Evolutionary conservation across 2,888 invertebrate genomes (phyloP).

Genomic region (Eucera pruinosa): DNA sequence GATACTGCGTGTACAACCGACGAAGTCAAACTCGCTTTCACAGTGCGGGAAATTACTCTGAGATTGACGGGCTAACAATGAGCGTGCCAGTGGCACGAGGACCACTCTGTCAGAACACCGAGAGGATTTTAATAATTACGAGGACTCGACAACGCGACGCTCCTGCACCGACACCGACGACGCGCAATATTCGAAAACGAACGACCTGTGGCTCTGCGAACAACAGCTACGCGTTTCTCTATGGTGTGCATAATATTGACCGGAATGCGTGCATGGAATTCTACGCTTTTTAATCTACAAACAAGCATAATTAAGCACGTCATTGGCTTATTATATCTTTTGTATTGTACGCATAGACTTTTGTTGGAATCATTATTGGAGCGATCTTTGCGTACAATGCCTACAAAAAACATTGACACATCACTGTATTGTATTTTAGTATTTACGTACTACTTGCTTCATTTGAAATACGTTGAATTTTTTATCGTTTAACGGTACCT

Average conservation of each 20-base stretch:
- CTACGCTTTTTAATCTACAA: not conserved
- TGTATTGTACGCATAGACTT: not conserved
- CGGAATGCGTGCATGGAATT: not conserved
- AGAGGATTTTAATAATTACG: constrained; percentile 79
- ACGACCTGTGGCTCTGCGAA: constrained; percentile 17
- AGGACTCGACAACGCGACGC: constrained; percentile 60
- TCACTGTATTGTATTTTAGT: no score
- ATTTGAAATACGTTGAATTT: no score
- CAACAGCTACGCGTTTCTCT: not conserved
- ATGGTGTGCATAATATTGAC: not conserved
- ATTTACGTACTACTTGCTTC: no score
- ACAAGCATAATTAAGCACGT: not conserved
- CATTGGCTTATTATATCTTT: not conserved
- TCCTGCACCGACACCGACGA: constrained; percentile 23
- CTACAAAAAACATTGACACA: no score
- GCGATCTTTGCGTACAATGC: not conserved
- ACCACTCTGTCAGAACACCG: constrained; percentile 76
- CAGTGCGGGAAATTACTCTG: constrained; percentile 58
- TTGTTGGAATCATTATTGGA: not conserved
- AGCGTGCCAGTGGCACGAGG: constrained; percentile 77
- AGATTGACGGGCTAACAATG: constrained; percentile 76
- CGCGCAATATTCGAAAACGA: constrained; percentile 49
- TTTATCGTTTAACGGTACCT: no score
- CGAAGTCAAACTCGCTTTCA: constrained; percentile 50
- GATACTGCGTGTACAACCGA: constrained; percentile 43